Percentiles rank a stretch among this genome's conserved stretches.
Evolutionary conservation across 1,140 invertebrate genomes (phyloP).

Genomic region (Wiebesia pumilae): DNA sequence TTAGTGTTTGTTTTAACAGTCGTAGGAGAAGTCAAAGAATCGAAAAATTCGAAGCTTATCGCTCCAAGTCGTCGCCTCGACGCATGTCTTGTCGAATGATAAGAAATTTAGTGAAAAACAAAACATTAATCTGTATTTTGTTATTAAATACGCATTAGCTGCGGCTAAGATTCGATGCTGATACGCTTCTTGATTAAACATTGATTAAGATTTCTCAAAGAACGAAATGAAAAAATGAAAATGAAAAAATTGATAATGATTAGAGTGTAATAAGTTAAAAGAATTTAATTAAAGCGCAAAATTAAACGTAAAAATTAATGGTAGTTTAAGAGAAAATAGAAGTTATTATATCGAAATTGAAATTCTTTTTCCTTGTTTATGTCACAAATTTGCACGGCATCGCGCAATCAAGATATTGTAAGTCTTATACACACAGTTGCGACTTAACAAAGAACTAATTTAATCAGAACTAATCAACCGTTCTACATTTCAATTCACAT

Average conservation of each 20-base stretch:
- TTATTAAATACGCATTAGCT: background rate
- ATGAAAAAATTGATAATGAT: too few species aligned
- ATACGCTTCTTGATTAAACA: background rate
- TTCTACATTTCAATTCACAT: too few species aligned
- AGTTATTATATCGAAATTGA: too few species aligned
- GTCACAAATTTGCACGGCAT: background rate
- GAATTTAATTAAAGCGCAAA: too few species aligned
- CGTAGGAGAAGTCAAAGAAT: slow-evolving; percentile 14
- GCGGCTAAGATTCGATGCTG: background rate
- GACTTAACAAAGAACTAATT: too few species aligned
- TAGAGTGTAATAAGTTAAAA: too few species aligned
- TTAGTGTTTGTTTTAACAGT: slow-evolving; percentile 13
- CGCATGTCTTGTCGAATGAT: background rate
- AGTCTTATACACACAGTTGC: too few species aligned
- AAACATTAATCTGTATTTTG: slow-evolving; percentile 28
- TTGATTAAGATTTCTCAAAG: background rate
- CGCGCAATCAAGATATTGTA: background rate
- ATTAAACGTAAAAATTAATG: too few species aligned
- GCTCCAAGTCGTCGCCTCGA: background rate
- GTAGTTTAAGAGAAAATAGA: too few species aligned
- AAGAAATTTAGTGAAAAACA: slow-evolving; percentile 33
- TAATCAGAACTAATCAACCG: too few species aligned
- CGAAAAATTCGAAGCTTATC: slow-evolving; percentile 24
- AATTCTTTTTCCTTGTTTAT: background rate
- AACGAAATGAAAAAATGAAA: background rate